Evolutionary conservation across 1,140 invertebrate species (phyloP).

Genomic region (Drosophila kurseongensis): DNA sequence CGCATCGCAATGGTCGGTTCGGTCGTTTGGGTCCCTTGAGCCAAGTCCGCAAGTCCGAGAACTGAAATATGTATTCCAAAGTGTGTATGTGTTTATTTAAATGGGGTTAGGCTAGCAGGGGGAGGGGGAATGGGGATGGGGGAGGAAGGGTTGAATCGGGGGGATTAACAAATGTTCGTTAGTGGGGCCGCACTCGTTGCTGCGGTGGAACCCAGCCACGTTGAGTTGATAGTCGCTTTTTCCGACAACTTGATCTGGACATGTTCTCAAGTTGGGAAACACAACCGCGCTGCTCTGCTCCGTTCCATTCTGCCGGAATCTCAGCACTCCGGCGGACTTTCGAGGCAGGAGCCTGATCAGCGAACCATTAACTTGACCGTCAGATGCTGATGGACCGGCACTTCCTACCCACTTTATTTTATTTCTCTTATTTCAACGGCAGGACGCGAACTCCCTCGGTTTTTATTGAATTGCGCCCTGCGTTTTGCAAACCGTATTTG

Average conservation of each 20-base stretch:
- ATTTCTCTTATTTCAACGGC: slow-evolving; percentile 24
- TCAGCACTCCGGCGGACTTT: slow-evolving; percentile 10
- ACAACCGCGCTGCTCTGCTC: slow-evolving; percentile 26
- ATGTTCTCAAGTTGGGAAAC: slow-evolving; percentile 73
- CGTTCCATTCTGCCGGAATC: slow-evolving; percentile 5
- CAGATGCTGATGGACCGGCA: slow-evolving; percentile 52
- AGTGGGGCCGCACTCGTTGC: slow-evolving; percentile 29
- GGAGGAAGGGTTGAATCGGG: too few relatives aligned
- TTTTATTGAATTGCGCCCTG: slow-evolving; percentile 55
- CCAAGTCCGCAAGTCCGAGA: slow-evolving; percentile 47
- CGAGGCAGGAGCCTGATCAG: slow-evolving; percentile 42
- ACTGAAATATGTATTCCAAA: slow-evolving; percentile 43
- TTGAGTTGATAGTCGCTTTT: slow-evolving; percentile 70
- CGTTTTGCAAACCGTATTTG: slow-evolving; percentile 13
- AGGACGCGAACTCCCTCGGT: slow-evolving; percentile 23
- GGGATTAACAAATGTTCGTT: slow-evolving; percentile 51
- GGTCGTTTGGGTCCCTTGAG: slow-evolving; percentile 31
- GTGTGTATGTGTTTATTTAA: slow-evolving; percentile 30
- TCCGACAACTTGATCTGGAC: slow-evolving; percentile 75
- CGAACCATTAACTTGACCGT: slow-evolving; percentile 69
- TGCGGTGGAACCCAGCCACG: slow-evolving; percentile 48
- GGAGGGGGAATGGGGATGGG: not conserved
- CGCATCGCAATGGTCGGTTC: slow-evolving; percentile 5
- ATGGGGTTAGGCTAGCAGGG: slow-evolving; percentile 6
- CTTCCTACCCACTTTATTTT: slow-evolving; percentile 9